Base-by-base conservation (phyloP, 1,140 invertebrate genomes). In the Tetraneura akinire region DNA sequence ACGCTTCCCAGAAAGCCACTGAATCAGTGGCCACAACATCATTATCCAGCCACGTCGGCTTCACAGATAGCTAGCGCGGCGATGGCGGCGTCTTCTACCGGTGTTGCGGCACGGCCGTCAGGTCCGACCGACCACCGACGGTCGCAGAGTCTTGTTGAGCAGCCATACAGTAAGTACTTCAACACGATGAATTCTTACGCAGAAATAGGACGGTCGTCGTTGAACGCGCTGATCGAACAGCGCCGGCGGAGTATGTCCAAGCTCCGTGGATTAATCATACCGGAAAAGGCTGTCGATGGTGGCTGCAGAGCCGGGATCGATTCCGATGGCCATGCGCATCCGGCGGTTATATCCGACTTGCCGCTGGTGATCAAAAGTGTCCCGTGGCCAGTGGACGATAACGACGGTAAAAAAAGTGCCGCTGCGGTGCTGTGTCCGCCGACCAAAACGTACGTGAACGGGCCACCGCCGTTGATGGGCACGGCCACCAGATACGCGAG, bases 281-380 rank as follows among this genome's bases (percentile, higher is more conserved):
- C 94, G 9, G 93, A 96, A 85, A 87, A 90, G 84, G 88, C 88
- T 9, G 3, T 16, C 0, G 21, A 8, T 1, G 14, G 6, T 3
- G 16, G 10, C 4, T 85, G 89, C 14, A 87, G 84, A 76, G 49
- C 81, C 32, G 68, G 3, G 2, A 5, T 21, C 2, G 37, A 90
- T 73, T 83, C 87, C 13, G 86, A 88, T 80, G 86, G 89, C 80
- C 84, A 29, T 16, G 14, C 23, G 18, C 18, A 76, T 23, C 53
- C 18, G 13, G 29, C 53, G 3, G 68, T 87, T 3, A 88, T 91
- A 23, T 85, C 91, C 9, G 91, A 92, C 84, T 85, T 93, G 64
- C 94, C 94, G 1, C 94, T 94, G 3, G 93, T 93, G 87, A 95
- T 96, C 80, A 92, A 92, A 84, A 94, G 92, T 14, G 42, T 13